phyloP scores from a whole-genome alignment of 1,140 invertebrate species.

The Eupristina koningsbergeri region DNA sequence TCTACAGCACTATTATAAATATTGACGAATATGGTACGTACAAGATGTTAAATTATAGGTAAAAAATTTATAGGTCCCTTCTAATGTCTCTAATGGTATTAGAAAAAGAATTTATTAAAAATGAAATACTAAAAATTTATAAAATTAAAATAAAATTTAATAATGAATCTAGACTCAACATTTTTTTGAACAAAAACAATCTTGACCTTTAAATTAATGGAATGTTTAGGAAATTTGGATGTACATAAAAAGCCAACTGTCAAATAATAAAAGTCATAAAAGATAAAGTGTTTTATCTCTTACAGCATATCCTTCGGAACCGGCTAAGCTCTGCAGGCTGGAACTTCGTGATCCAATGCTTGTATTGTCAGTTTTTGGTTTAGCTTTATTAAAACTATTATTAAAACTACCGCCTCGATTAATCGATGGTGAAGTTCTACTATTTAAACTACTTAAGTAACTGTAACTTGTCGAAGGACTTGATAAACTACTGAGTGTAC shows the following conservation, averaged over 20 bases:
- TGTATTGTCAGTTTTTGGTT: conserved; percentile 58
- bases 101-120: too few species aligned
- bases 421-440: conserved; percentile 46
- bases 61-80: too few species aligned
- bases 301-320: conserved; percentile 82
- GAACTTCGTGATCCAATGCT: conserved; percentile 68
- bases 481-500: conserved; percentile 74
- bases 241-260: not conserved
- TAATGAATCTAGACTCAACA: too few species aligned
- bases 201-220: not conserved
- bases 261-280: not conserved
- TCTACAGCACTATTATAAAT: too few species aligned
- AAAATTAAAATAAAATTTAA: too few species aligned
- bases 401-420: conserved; percentile 67
- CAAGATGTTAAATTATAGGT: too few species aligned
- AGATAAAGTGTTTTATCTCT: not conserved
- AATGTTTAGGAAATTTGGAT: not conserved
- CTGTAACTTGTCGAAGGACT: conserved; percentile 74
- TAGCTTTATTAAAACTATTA: conserved; percentile 65
- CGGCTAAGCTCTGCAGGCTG: conserved; percentile 73
- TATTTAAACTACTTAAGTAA: conserved; percentile 62
- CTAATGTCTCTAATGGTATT: too few species aligned
- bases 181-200: not conserved
- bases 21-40: too few species aligned
- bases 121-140: too few species aligned